Conservation (phyloP, 2,797 vertebrate genomes). For the Sphenodon punctatus region DNA sequence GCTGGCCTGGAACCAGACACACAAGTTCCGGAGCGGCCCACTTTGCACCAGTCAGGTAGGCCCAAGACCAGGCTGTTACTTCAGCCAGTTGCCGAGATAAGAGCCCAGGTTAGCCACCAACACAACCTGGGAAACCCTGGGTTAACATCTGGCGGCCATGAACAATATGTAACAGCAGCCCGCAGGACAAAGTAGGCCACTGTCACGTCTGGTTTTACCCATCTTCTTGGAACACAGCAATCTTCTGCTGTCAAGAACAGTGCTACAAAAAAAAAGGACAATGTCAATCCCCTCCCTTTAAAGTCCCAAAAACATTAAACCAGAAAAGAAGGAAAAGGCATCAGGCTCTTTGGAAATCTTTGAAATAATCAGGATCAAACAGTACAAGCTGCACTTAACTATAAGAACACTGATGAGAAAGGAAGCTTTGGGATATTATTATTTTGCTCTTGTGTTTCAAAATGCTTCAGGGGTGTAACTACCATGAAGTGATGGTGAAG, state of each 20-base stretch:
- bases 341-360: neutral
- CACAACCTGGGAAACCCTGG: no score
- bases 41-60: neutral
- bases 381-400: neutral
- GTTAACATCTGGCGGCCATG: no score
- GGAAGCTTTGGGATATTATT: neutral
- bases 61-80: no score
- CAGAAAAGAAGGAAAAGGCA: neutral
- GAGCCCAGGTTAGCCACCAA: no score
- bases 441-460: neutral
- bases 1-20: no score
- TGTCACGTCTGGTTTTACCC: no score
- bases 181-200: no score
- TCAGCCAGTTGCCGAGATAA: no score
- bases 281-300: neutral
- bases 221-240: neutral
- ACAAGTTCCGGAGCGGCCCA: neutral
- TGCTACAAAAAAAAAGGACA: neutral
- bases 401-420: no score
- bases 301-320: no score
- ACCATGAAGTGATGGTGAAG: neutral
- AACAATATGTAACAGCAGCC: no score
- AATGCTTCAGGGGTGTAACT: no score
- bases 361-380: neutral
- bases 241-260: neutral